Percentiles rank a stretch among this genome's conserved stretches.
phyloP scores from a whole-genome alignment of 2,888 invertebrate genomes.

The Chloroclystis v-ata region DNA sequence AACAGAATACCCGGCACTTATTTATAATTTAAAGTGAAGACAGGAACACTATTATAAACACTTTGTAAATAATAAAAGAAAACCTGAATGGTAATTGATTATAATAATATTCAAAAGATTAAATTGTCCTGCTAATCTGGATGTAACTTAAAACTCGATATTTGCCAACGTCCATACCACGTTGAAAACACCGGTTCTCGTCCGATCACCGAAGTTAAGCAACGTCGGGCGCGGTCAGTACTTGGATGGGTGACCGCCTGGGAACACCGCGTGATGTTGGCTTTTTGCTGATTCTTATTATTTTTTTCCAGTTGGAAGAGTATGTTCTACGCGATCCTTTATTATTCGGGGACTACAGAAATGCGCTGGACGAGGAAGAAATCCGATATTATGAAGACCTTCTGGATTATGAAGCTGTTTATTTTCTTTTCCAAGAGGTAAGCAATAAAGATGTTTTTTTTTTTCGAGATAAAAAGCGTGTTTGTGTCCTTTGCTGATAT shows the following conservation, averaged over 20 bases:
- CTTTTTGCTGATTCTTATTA: constrained; percentile 34
- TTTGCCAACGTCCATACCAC: constrained; percentile 20
- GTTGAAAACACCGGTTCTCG: constrained; percentile 50
- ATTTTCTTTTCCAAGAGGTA: constrained; percentile 91
- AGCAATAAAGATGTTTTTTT: not conserved
- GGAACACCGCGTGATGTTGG: constrained; percentile 51
- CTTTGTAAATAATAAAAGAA: no score
- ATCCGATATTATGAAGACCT: constrained; percentile 91
- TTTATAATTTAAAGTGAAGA: no score
- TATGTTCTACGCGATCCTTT: constrained; percentile 89
- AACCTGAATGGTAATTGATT: no score
- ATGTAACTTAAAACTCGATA: not conserved
- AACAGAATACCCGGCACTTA: no score
- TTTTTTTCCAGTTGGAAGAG: constrained; percentile 68
- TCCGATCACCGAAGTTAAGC: constrained; percentile 72
- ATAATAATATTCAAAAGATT: no score
- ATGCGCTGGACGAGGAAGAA: constrained; percentile 88
- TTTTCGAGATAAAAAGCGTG: no score
- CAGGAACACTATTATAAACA: no score
- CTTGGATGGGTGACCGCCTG: constrained; percentile 56
- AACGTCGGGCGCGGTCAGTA: constrained; percentile 64
- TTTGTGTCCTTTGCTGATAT: no score
- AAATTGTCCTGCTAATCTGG: not conserved
- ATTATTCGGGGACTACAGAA: constrained; percentile 92
- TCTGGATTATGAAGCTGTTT: constrained; percentile 93